These are phyloP conservation scores for Zoanthus solanderi DNA, from an alignment of 92 coral and sea anemone species.

Conservation along the genomic window DNA sequence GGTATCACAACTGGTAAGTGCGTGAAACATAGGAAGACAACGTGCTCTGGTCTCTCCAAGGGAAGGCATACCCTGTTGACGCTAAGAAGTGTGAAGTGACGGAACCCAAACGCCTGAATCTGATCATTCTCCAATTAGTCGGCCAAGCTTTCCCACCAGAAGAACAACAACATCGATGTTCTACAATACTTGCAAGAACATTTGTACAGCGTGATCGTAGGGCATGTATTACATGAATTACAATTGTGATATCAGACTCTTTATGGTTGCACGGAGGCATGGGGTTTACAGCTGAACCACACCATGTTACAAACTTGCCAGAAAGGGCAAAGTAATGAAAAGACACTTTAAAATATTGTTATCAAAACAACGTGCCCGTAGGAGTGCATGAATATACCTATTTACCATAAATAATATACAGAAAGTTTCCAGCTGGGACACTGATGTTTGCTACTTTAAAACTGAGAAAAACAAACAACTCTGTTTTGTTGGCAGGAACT, in stretches of 20 bases:
- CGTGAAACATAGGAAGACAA: too few species aligned
- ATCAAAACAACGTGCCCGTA: neutral
- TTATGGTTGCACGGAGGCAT: constrained; percentile 55
- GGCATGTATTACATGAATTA: constrained; percentile 28
- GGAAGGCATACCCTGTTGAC: too few species aligned
- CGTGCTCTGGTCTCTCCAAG: too few species aligned
- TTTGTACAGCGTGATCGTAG: too few species aligned
- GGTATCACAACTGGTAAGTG: too few species aligned
- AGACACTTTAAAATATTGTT: neutral
- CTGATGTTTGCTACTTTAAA: constrained; percentile 42
- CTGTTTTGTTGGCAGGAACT: constrained; percentile 50
- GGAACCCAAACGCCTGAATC: too few species aligned
- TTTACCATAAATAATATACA: constrained; percentile 40
- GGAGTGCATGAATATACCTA: neutral
- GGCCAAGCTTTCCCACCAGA: neutral
- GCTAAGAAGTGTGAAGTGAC: too few species aligned
- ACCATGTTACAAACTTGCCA: constrained; percentile 43
- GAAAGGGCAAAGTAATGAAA: constrained; percentile 33
- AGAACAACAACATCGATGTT: too few species aligned
- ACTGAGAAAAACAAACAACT: constrained; percentile 43
- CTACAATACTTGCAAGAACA: too few species aligned
- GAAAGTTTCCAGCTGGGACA: constrained; percentile 37
- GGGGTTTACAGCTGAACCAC: constrained; percentile 48
- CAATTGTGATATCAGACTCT: constrained; percentile 59
- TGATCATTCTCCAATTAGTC: too few species aligned